A percentile compares a stretch with the other conserved stretches of the same genome.
phyloP scores from a whole-genome alignment of 1,140 invertebrate genomes.

The Venustaconcha ellipsiformis region DNA sequence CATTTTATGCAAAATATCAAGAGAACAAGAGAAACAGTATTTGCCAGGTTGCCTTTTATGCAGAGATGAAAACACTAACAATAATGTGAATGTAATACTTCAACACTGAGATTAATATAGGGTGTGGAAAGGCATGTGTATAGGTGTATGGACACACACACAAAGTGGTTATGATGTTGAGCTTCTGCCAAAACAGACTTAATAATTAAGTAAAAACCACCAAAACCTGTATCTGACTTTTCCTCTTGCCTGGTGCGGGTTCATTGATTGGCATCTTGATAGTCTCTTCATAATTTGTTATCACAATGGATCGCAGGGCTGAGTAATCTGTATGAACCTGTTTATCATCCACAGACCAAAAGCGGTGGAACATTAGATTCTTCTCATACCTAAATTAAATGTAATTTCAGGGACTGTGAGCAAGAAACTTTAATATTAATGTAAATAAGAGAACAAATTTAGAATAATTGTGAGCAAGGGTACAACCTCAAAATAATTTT shows the following conservation, averaged over 20 bases:
- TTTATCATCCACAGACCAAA: conserved; percentile 98
- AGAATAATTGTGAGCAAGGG: neutral
- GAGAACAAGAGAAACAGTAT: too few species aligned
- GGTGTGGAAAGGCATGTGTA: too few species aligned
- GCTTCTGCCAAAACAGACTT: too few species aligned
- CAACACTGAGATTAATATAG: too few species aligned
- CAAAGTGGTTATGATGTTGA: too few species aligned
- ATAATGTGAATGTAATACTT: too few species aligned
- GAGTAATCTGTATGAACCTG: conserved; percentile 98
- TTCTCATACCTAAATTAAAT: conserved; percentile 83
- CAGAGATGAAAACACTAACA: too few species aligned
- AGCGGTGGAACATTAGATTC: conserved; percentile 94
- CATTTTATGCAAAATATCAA: too few species aligned
- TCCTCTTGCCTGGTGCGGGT: conserved; percentile 93
- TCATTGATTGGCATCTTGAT: conserved; percentile 99
- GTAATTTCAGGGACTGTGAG: neutral
- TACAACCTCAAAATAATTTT: neutral
- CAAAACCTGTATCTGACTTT: conserved; percentile 87
- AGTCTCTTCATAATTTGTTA: conserved; percentile 98
- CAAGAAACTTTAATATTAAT: neutral
- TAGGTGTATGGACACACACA: too few species aligned
- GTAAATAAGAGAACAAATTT: neutral
- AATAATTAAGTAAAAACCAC: too few species aligned
- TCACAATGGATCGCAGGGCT: conserved; percentile 94
- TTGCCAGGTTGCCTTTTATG: too few species aligned